These are phyloP conservation scores for Drosophila putrida DNA, from an alignment of 2,888 invertebrate species.

Conservation along the genomic window DNA sequence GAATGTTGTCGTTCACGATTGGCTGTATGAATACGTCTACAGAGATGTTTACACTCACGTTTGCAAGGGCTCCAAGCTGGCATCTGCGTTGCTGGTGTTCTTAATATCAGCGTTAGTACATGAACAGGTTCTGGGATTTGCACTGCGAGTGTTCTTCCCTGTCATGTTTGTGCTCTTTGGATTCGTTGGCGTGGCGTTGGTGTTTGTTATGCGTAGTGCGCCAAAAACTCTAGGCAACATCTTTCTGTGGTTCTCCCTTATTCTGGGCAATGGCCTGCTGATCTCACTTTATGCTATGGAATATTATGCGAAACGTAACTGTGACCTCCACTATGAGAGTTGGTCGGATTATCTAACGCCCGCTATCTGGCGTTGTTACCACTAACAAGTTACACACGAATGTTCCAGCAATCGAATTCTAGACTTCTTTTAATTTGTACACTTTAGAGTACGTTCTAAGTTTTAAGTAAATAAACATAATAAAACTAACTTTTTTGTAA, in stretches of 20 bases:
- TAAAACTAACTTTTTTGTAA: slow-evolving; percentile 24
- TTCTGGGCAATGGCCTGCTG: slow-evolving; percentile 90
- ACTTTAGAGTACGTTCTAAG: slow-evolving; percentile 57
- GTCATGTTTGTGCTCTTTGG: slow-evolving; percentile 92
- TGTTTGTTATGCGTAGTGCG: slow-evolving; percentile 86
- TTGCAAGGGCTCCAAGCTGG: slow-evolving; percentile 84
- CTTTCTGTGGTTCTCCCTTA: slow-evolving; percentile 93
- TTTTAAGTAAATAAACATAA: slow-evolving; percentile 50
- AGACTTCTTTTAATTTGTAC: slow-evolving; percentile 56
- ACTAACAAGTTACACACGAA: slow-evolving; percentile 30
- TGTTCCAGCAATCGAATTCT: slow-evolving; percentile 23
- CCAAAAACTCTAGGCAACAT: slow-evolving; percentile 89
- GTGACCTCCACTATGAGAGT: slow-evolving; percentile 55
- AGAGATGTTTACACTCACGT: slow-evolving; percentile 88
- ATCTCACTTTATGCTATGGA: slow-evolving; percentile 93
- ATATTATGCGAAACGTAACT: slow-evolving; percentile 83
- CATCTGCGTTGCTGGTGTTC: slow-evolving; percentile 89
- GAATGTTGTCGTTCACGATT: slow-evolving; percentile 98
- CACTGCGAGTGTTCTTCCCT: slow-evolving; percentile 95
- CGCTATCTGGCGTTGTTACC: slow-evolving; percentile 86
- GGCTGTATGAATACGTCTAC: slow-evolving; percentile 96
- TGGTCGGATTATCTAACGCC: slow-evolving; percentile 85
- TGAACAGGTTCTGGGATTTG: slow-evolving; percentile 92
- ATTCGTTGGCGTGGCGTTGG: slow-evolving; percentile 87
- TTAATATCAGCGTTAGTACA: slow-evolving; percentile 94